These are phyloP conservation scores for Oceanodroma leucorhoa DNA, from an alignment of 2,797 vertebrate genomes.

Conservation along the genomic window DNA sequence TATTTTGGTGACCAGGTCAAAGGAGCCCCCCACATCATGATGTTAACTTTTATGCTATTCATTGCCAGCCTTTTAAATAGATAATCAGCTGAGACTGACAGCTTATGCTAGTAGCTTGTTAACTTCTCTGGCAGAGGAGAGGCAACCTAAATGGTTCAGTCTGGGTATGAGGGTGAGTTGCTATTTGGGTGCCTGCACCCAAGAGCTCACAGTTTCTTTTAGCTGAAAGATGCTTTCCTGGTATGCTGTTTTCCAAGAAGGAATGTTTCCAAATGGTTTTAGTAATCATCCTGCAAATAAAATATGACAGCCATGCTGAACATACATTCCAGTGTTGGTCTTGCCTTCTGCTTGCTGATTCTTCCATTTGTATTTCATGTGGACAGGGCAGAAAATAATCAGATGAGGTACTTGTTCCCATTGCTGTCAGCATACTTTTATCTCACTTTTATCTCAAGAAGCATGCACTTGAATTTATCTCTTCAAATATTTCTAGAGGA, in stretches of 20 bases:
- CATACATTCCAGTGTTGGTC: not conserved
- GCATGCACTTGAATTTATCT: not conserved
- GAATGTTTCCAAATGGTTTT: not conserved
- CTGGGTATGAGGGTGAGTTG: not conserved
- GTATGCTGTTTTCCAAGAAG: not conserved
- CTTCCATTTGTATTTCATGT: not conserved
- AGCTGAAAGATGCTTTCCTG: not conserved
- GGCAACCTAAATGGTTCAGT: not conserved
- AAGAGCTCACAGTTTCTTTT: not conserved
- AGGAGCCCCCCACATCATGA: not conserved
- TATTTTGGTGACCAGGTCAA: not conserved
- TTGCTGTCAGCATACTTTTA: not conserved
- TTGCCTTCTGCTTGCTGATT: not conserved
- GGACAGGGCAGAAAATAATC: not conserved
- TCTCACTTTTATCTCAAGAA: not conserved
- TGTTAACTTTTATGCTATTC: not conserved
- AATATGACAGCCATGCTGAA: not conserved
- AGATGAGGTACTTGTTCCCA: not conserved
- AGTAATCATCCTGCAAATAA: not conserved
- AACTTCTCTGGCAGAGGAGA: not conserved
- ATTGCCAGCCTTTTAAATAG: slow-evolving; percentile 14
- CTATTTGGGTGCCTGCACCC: not conserved
- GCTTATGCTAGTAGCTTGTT: not conserved
- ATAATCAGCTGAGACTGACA: not conserved
- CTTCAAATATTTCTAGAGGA: not conserved